These are phyloP conservation scores for Calliopum simillimum DNA, from an alignment of 2,888 invertebrate species.

Conservation along the genomic window DNA sequence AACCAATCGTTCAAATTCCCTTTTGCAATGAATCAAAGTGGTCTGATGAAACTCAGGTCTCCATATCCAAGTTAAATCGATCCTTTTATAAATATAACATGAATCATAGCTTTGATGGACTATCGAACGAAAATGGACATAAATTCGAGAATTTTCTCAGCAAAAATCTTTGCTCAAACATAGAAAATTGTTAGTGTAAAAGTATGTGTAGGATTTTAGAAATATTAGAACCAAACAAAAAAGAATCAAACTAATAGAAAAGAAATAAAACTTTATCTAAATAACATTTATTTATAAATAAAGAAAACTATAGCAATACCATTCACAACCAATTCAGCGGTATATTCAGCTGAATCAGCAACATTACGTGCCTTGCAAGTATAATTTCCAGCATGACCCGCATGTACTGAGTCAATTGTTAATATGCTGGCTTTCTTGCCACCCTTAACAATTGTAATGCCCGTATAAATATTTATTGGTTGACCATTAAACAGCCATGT, in stretches of 20 bases:
- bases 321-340: slow-evolving; percentile 78
- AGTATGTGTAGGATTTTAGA: neutral
- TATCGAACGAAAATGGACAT: too few relatives aligned
- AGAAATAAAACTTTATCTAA: slow-evolving; percentile 10
- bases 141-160: too few relatives aligned
- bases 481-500: slow-evolving; percentile 69
- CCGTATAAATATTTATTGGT: slow-evolving; percentile 63
- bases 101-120: too few relatives aligned
- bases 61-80: too few relatives aligned
- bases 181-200: neutral
- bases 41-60: too few relatives aligned
- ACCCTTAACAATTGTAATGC: slow-evolving; percentile 68
- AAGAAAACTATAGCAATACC: slow-evolving; percentile 65
- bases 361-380: slow-evolving; percentile 80
- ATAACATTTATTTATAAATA: slow-evolving; percentile 4
- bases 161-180: too few relatives aligned
- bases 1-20: too few relatives aligned
- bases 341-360: slow-evolving; percentile 76
- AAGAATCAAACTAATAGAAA: slow-evolving; percentile 24
- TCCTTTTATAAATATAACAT: too few relatives aligned
- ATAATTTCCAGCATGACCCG: slow-evolving; percentile 79
- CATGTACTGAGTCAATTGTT: slow-evolving; percentile 74
- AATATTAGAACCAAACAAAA: neutral
- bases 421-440: slow-evolving; percentile 74
- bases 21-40: too few relatives aligned